Evolutionary conservation across 2,113 vertebrate species (phyloP).

Genomic region (Rhabdornis inornatus): DNA sequence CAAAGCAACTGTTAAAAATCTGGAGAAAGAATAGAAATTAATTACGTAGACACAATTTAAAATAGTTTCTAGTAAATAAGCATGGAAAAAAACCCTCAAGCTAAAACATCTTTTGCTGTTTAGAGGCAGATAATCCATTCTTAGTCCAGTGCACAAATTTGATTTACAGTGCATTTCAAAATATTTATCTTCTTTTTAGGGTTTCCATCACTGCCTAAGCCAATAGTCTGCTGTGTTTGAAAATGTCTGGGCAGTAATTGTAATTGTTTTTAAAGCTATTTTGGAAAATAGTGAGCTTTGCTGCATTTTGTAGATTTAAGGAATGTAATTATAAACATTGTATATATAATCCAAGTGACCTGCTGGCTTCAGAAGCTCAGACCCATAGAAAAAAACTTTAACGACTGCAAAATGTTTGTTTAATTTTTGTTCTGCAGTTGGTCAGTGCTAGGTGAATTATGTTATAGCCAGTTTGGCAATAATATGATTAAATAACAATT

Average conservation of each 20-base stretch:
- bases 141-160: slow-evolving; percentile 60
- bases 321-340: slow-evolving; percentile 74
- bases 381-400: slow-evolving; percentile 34
- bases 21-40: not conserved
- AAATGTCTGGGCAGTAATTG: slow-evolving; percentile 75
- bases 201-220: slow-evolving; percentile 72
- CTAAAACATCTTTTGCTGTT: slow-evolving; percentile 66
- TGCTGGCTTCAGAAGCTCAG: slow-evolving; percentile 75
- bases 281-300: slow-evolving; percentile 58
- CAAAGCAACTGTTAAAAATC: not conserved
- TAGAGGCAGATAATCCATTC: slow-evolving; percentile 60
- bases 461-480: slow-evolving; percentile 69
- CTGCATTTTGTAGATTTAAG: slow-evolving; percentile 69
- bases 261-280: slow-evolving; percentile 74
- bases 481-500: slow-evolving; percentile 75
- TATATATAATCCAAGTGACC: slow-evolving; percentile 73
- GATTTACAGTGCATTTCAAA: slow-evolving; percentile 76
- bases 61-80: slow-evolving; percentile 18
- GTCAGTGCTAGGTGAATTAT: slow-evolving; percentile 72
- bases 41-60: not conserved
- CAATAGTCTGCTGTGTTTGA: slow-evolving; percentile 79
- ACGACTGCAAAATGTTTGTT: slow-evolving; percentile 72
- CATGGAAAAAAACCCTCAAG: not conserved
- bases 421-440: slow-evolving; percentile 71
- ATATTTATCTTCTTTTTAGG: slow-evolving; percentile 77